Evolutionary conservation across 2,113 vertebrate species (phyloP).

Genomic region (Melospiza melodia): DNA sequence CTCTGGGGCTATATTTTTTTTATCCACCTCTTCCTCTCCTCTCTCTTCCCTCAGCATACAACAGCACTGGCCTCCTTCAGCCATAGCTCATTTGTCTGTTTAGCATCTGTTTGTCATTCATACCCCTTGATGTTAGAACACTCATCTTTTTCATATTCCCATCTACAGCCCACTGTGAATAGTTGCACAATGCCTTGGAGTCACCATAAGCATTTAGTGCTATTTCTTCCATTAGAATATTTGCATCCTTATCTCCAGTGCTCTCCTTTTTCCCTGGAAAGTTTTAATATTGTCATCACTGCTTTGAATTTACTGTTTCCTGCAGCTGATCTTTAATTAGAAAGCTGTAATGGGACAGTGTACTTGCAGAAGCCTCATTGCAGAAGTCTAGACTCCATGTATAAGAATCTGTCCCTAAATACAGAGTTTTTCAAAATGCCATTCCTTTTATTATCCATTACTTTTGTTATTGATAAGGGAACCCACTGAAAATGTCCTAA

Average conservation of each 20-base stretch:
- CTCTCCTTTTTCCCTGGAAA: background rate
- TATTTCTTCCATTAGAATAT: conserved; percentile 16
- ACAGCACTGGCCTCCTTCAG: conserved; percentile 62
- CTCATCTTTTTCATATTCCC: conserved; percentile 72
- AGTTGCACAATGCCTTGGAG: conserved; percentile 24
- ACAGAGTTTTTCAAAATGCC: background rate
- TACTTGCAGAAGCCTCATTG: background rate
- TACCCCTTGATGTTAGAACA: conserved; percentile 68
- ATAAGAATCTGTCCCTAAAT: background rate
- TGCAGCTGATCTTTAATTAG: conserved; percentile 52
- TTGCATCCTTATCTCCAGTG: conserved; percentile 41
- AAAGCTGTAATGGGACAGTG: background rate
- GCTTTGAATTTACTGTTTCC: conserved; percentile 51
- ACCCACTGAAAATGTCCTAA: background rate
- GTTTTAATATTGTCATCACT: conserved; percentile 26
- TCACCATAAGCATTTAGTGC: background rate
- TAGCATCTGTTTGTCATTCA: conserved; percentile 73
- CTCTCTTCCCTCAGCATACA: conserved; percentile 39
- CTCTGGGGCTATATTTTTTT: conserved; percentile 51
- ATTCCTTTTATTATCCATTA: background rate
- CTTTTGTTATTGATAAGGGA: background rate
- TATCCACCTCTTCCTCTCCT: conserved; percentile 67
- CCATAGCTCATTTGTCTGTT: conserved; percentile 70
- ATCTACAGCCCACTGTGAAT: conserved; percentile 58
- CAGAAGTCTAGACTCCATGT: background rate